Evolutionary conservation across 2,888 invertebrate species (phyloP), one percentile per base, ranked within the genome.

Genomic region (Tanytarsus gracilentus): DNA sequence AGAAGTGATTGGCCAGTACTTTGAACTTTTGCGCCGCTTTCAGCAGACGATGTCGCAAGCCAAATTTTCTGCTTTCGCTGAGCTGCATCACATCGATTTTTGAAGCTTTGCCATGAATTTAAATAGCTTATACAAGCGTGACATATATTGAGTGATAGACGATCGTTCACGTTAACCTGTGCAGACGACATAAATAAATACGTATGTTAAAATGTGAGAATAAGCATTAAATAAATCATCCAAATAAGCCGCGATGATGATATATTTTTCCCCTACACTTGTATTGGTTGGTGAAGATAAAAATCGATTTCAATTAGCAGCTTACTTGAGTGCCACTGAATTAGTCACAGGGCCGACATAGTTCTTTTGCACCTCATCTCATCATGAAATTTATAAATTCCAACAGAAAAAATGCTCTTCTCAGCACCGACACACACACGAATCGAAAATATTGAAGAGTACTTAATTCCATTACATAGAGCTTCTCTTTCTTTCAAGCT

Each of bases 51-150:
- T 21, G 49, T 7, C 27, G 73, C 72, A 63, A 72, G 64, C 72
- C 72, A 74, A 61, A 68, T 69, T 29, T 68, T 68, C 63, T 74
- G 74, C 65, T 73, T 74, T 29, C 64, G 63, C 62, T 74, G 74
- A 11, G 74, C 69, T 56, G 70, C 68, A 33, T 72, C 63, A 64
- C 74, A 74, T 33, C 74, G 73, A 68, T 74, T 74, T 61, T 74
- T 74, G 65, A 74, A 74, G 63, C 74, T 74, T 66, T 74, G 74
- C 74, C 74, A 74, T 44, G 74, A 74, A 65, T 74, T 74, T 64
- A 74, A 65, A 64, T 71, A 74, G 63, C 74, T 74, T 62, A 74
- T 73, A 65, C 74, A 74, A 62, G 71, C 70, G 62, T 74, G 74
- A 62, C 74, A 74, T 61, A 74, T 70, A 29, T 70, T 65, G 62